Conservation (phyloP, 1,140 invertebrate species). For the Idris sp. region DNA sequence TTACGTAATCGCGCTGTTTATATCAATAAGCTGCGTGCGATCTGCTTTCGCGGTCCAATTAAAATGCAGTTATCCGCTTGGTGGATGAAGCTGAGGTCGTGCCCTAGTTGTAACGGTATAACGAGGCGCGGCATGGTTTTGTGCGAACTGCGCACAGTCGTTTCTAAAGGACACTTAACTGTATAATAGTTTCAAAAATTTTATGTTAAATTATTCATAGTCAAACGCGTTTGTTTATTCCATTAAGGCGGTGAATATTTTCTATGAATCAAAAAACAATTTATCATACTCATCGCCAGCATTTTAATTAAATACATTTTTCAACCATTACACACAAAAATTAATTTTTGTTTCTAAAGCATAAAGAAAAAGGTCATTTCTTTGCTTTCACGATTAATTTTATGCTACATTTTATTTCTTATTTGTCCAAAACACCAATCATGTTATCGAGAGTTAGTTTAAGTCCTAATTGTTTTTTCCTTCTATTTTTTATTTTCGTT, state of each 20-base stretch:
- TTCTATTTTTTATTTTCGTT: no score
- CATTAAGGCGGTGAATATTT: slow-evolving; percentile 24
- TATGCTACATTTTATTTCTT: no score
- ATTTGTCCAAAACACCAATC: no score
- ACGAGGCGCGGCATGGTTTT: slow-evolving; percentile 7
- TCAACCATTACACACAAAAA: no score
- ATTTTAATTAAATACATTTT: no score
- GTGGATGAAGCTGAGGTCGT: slow-evolving; percentile 8
- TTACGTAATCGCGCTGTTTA: slow-evolving; percentile 32
- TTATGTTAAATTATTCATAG: slow-evolving; percentile 45
- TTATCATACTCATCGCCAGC: slow-evolving; percentile 12
- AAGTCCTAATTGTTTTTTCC: no score
- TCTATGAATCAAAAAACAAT: slow-evolving; percentile 30
- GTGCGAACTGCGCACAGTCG: slow-evolving; percentile 27
- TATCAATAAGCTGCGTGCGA: slow-evolving; percentile 41
- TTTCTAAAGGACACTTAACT: neutral
- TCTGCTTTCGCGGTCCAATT: slow-evolving; percentile 32
- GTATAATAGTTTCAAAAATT: slow-evolving; percentile 14
- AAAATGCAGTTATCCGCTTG: slow-evolving; percentile 44
- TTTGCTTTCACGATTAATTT: no score
- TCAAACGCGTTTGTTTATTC: slow-evolving; percentile 30
- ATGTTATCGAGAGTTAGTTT: no score
- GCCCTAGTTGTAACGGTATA: slow-evolving; percentile 31
- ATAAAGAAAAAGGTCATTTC: no score
- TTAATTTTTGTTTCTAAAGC: no score